Base-by-base conservation (phyloP, 2,888 invertebrate species). In the Lymantria monacha region DNA sequence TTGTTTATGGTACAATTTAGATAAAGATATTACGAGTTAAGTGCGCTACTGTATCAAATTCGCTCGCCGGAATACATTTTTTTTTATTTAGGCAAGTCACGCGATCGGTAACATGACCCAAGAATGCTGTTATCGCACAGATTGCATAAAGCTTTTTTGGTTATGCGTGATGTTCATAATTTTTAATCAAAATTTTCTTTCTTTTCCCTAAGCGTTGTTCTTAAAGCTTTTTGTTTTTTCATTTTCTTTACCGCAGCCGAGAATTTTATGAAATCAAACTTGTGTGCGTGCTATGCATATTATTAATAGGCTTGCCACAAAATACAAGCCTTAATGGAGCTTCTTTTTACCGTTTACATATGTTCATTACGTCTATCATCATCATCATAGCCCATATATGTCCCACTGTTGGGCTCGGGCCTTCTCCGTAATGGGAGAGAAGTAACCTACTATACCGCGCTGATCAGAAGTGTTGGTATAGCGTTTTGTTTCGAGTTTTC, bases 11-110 rank as follows among this genome's bases (percentile, higher is more conserved):
- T 61, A 61, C 79, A 80, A 85, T 87, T 87, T 85, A 83, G 85
- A 86, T 87, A 85, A 79, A 87, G 84, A 87, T 87, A 86, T 86
- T 78, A 76, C 69, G 78, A 79, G 79, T 85, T 83, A 81, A 85
- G 79, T 82, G 79, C 77, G 72, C 57, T 70, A 69, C 70, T 83
- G 83, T 83, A 83, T 89, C 87, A 87, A 88, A 88, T 86, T 87
- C 78, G 80, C 75, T 72, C 76, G 81, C 55, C 48, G 54, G 71
- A 66, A 57, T 67, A 65, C 64, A 69, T 71, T 75, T 42, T 83
- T n/a, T 85, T 86, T 88, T 87, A 89, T 87, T 81, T 60, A 55
- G 45, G 48, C 57, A 31, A 63, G 84, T 83, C 90, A 89, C 90
- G 90, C 90, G 69, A 88, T 46, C 44, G 37, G 70, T 71, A 76